Conservation (phyloP, 2,888 invertebrate species). For the Myopa testacea region DNA sequence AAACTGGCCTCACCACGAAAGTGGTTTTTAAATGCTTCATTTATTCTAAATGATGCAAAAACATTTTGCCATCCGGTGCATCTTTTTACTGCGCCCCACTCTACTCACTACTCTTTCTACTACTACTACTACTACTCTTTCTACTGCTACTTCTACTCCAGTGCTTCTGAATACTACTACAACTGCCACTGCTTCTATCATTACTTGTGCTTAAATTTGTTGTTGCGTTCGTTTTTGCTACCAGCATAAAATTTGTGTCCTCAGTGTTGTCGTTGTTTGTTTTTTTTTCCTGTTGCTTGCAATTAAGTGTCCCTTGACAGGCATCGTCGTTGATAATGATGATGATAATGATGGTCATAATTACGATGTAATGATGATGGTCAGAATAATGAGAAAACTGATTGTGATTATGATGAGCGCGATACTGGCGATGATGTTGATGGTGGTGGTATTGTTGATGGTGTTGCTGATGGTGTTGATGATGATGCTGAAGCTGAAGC, state of each 20-base stretch:
- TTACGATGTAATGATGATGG: neutral
- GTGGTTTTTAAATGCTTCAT: too few relatives aligned
- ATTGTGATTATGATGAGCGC: neutral
- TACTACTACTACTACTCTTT: too few relatives aligned
- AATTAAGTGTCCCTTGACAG: constrained; percentile 5
- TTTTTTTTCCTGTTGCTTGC: neutral
- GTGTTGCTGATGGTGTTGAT: neutral
- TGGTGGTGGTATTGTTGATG: neutral
- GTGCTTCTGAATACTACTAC: too few relatives aligned
- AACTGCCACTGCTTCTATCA: too few relatives aligned
- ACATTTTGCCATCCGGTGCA: too few relatives aligned
- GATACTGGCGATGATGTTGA: neutral
- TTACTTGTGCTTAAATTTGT: too few relatives aligned
- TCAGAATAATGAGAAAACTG: neutral
- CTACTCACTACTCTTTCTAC: too few relatives aligned
- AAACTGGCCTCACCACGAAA: too few relatives aligned
- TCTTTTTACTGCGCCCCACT: too few relatives aligned
- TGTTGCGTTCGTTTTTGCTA: too few relatives aligned
- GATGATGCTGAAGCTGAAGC: neutral
- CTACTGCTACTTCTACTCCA: too few relatives aligned
- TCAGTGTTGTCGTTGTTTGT: neutral
- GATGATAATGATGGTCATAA: neutral
- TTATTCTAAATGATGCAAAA: too few relatives aligned
- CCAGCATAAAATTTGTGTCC: neutral
- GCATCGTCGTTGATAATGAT: neutral